A percentile compares a stretch with the other conserved stretches of the same genome.
Conservation (phyloP, 2,113 vertebrate species). For the Indri indri region DNA sequence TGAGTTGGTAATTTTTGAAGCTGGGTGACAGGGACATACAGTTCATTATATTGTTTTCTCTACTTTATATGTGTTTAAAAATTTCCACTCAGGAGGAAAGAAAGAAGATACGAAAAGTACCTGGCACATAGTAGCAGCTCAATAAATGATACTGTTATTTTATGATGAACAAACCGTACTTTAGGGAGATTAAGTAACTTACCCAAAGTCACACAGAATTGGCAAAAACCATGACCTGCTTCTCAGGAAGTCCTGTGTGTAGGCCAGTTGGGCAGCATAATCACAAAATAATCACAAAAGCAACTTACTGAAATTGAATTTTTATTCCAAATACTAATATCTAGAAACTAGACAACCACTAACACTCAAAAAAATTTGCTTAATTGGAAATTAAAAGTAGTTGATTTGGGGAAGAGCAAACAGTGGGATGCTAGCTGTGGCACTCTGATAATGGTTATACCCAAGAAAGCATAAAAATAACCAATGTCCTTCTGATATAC, state of each 20-base stretch:
- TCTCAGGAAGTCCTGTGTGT: neutral
- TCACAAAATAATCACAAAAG: neutral
- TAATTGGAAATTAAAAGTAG: conserved; percentile 35
- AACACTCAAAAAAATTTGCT: conserved; percentile 73
- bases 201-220: neutral
- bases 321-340: conserved; percentile 84
- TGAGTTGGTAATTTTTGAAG: neutral
- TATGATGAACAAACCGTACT: neutral
- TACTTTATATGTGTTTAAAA: neutral
- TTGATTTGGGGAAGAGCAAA: conserved; percentile 56
- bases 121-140: neutral
- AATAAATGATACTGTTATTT: neutral
- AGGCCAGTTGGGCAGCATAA: neutral
- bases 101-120: neutral
- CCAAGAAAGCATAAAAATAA: conserved; percentile 74
- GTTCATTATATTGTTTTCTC: neutral
- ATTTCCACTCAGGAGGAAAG: neutral
- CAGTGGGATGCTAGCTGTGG: conserved; percentile 53
- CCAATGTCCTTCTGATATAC: conserved; percentile 61
- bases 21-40: neutral
- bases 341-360: conserved; percentile 71
- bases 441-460: conserved; percentile 63
- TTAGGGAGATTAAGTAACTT: neutral
- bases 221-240: neutral
- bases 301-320: conserved; percentile 67